Evolutionary conservation across 2,888 invertebrate genomes (phyloP).

Genomic region (Andrena bucephala): DNA sequence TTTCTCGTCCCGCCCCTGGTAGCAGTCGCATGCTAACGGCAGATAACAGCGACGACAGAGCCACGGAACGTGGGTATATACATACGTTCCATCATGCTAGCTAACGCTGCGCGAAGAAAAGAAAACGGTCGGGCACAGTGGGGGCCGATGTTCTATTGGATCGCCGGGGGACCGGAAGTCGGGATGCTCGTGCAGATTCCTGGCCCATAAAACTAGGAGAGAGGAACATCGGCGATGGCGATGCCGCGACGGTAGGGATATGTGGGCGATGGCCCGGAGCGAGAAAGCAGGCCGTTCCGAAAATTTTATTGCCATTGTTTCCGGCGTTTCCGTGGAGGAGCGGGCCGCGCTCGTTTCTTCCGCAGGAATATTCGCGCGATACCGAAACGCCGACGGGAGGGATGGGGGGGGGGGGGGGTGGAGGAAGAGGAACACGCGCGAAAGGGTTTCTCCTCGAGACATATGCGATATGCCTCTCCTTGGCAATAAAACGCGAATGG

Average conservation of each 20-base stretch:
- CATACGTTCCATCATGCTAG: too few relatives aligned
- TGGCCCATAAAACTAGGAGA: constrained; percentile 42
- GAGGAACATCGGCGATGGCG: constrained; percentile 8
- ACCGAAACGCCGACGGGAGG: constrained; percentile 10
- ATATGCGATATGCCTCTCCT: constrained; percentile 31
- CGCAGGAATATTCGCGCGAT: constrained; percentile 54
- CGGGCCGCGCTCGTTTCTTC: constrained; percentile 19
- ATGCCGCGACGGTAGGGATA: constrained; percentile 1
- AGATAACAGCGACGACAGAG: too few relatives aligned
- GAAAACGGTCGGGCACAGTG: too few relatives aligned
- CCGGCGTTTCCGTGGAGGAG: constrained; percentile 45
- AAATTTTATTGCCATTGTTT: constrained; percentile 67
- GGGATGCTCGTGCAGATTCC: constrained; percentile 51
- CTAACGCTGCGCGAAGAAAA: too few relatives aligned
- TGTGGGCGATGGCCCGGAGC: constrained; percentile 23
- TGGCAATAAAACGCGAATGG: constrained; percentile 51
- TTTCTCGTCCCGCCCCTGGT: too few relatives aligned
- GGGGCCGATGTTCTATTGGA: constrained; percentile 7
- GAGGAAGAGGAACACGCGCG: constrained; percentile 1
- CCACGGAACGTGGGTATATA: too few relatives aligned
- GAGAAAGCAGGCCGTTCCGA: constrained; percentile 52
- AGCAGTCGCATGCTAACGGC: too few relatives aligned
- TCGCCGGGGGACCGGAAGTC: constrained; percentile 35
- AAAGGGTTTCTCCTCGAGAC: constrained; percentile 37
- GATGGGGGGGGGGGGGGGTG: too few relatives aligned